Evolutionary conservation across 2,113 vertebrate species (phyloP), one percentile per base, ranked within the genome.

Genomic region (Hyperopisus bebe): DNA sequence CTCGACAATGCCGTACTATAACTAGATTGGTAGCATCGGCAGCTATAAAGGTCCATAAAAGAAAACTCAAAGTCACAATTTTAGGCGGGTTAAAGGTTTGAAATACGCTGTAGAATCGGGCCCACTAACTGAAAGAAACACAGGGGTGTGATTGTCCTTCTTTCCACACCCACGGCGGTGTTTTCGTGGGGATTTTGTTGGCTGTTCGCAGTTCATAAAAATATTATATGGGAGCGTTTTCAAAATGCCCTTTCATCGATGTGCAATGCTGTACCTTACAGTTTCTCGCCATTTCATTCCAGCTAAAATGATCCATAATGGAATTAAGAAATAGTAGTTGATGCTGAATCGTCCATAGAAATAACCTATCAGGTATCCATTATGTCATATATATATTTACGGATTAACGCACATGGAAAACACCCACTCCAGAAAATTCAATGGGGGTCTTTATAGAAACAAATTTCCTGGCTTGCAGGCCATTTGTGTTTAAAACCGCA

Each of bases 401-500:
- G 21, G 24, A 66, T 66, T 10, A 27, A 66, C 62, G 62, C 10
- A 27, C n/a, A 66, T 66, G 9, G 62, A 11, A 66, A 66, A 66
- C 62, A 66, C n/a, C 8, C 62, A n/a, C n/a, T 70, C 8, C 9
- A 66, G 27, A 66, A 1, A 66, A 66, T 11, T 11, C 24, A 66
- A 66, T 27, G 24, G 62, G 62, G 62, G 27, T 31, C n/a, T 70
- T 70, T 31, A 70, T 31, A 13, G 10, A 31, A 70, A 70, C 27
- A 70, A 70, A 80, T 80, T 42, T 86, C 44, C 87, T 27, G 31
- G 88, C 51, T 70, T n/a, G 87, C 48, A 88, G 89, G 91, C 74
- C 39, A 88, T 93, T 94, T 91, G 89, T 44, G 15, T 92, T 93
- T 93, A 92, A 91, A 91, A 91, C 92, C 94, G 91, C 92, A 94